Base-by-base conservation (phyloP, 2,888 invertebrate species). In the Micoletzkya japonica region DNA sequence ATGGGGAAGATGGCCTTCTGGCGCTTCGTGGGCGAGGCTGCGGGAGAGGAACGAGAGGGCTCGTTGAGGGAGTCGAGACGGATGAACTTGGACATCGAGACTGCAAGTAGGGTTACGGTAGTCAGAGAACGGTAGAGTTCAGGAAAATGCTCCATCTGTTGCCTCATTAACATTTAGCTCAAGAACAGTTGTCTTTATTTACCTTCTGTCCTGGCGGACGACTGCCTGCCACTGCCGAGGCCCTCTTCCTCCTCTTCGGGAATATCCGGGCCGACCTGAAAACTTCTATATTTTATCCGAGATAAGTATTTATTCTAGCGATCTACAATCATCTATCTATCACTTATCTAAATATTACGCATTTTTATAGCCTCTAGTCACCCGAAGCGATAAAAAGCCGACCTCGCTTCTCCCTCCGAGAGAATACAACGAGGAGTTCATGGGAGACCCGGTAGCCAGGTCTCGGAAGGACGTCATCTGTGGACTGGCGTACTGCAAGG, bases 381-480 rank as follows among this genome's bases (percentile, higher is more conserved):
- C 6, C 52, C 52, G 6, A 52, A 7, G 24, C 17, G 6, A 52
- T n/a, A 7, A 7, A n/a, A 24, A 39, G 17, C 17, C 4, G 4
- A 74, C 75, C 61, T 77, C 77, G 67, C 75, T 75, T 61, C 77
- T 72, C 61, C 73, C 73, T 24, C 76, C 76, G 44, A 76, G 69
- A 63, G 77, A 77, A 72, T 77, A 77, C 36, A 72, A 66, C n/a
- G 75, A 76, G 34, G 60, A 60, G 57, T 74, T 76, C 75, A 77
- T 76, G 30, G 77, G 76, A 37, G 75, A 74, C n/a, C 70, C 71
- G 4, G 77, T 64, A 32, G 82, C 82, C 7, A 82, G 70, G 64
- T 82, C 81, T 10, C 79, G 78, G 61, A 82, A 82, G 4, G 82
- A 82, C 14, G 82, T 82, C 82, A 82, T 82, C 57, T 76, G 54